Evolutionary conservation across 1,140 invertebrate species (phyloP), one percentile per base, ranked within the genome.

Genomic region (Prorops nasuta): DNA sequence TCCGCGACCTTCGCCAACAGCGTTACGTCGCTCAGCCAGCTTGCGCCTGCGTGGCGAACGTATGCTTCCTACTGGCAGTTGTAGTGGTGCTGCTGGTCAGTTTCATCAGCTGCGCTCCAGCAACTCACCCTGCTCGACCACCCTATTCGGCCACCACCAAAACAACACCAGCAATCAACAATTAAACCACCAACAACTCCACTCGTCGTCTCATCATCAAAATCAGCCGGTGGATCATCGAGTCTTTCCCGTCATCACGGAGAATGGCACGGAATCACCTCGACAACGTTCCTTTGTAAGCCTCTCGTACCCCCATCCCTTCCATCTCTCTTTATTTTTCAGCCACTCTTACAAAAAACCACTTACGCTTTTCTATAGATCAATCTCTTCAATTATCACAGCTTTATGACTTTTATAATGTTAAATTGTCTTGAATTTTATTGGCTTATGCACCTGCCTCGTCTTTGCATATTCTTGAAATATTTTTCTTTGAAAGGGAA

Each of bases 1-100:
- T 39, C 74, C 70, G 19, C 58, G 69, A 49, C 71, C 73, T 28
- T 79, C 77, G 28, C 76, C 78, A 12, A 66, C 67, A 18, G 53
- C 69, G 41, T 59, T 79, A 46, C 69, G 77, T 22, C 78, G 79
- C 15, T 75, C 78, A 3, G 57, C 55, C 44, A 79, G 78, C 44
- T 51, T 79, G 51, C 72, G 79, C 57, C 21, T 77, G 37, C 69
- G 68, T 31, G 72, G 72, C 12, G 77, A 77, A 53, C 56, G 58
- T 19, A 20, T 50, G 35, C 41, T 51, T 15, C 49, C 63, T 44
- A 24, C 17, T 39, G 18, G 52, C 48, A 54, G 46, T 46, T 49
- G 49, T 51, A 52, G 49, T 37, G 48, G 42, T 52, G 35, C 35
- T 35, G 43, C 56, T 50, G 40, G 48, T 44, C 52, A 48, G 44